Evolutionary conservation across 2,888 invertebrate genomes (phyloP).

Genomic region (Clunio marinus): DNA sequence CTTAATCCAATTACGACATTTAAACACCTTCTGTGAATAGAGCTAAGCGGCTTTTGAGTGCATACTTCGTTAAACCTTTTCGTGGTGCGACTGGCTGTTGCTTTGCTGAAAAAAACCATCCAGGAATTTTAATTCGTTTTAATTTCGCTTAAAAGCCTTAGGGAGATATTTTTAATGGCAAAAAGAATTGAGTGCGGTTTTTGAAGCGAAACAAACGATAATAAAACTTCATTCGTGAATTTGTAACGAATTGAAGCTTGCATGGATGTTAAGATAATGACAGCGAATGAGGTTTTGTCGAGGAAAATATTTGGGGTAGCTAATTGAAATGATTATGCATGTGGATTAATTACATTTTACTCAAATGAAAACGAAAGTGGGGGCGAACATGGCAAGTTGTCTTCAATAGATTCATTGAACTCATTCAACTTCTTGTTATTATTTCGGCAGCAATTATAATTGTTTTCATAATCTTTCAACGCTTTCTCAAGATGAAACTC

Average conservation of each 20-base stretch:
- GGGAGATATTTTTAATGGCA: slow-evolving; percentile 13
- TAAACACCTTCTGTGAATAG: slow-evolving; percentile 36
- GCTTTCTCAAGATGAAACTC: too few relatives aligned
- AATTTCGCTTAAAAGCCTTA: slow-evolving; percentile 11
- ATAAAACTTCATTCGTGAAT: background rate
- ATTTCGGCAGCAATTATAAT: background rate
- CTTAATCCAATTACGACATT: slow-evolving; percentile 34
- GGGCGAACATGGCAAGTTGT: background rate
- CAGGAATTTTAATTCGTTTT: slow-evolving; percentile 37
- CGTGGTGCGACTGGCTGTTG: slow-evolving; percentile 10
- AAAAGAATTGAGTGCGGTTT: slow-evolving; percentile 29
- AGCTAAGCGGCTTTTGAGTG: slow-evolving; percentile 36
- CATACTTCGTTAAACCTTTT: slow-evolving; percentile 39
- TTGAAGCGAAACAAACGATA: slow-evolving; percentile 19
- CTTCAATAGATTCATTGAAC: slow-evolving; percentile 26
- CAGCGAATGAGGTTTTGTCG: slow-evolving; percentile 5
- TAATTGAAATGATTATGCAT: slow-evolving; percentile 34
- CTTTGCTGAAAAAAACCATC: background rate
- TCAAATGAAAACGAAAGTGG: background rate
- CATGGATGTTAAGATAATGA: background rate
- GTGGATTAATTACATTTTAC: slow-evolving; percentile 35
- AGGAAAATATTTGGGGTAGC: too few relatives aligned
- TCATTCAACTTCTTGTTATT: slow-evolving; percentile 28
- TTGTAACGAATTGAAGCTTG: background rate
- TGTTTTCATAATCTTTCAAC: slow-evolving; percentile 8